Percentiles rank a stretch among this genome's conserved stretches.
phyloP scores from a whole-genome alignment of 2,113 vertebrate genomes.

The Plecotus auritus region DNA sequence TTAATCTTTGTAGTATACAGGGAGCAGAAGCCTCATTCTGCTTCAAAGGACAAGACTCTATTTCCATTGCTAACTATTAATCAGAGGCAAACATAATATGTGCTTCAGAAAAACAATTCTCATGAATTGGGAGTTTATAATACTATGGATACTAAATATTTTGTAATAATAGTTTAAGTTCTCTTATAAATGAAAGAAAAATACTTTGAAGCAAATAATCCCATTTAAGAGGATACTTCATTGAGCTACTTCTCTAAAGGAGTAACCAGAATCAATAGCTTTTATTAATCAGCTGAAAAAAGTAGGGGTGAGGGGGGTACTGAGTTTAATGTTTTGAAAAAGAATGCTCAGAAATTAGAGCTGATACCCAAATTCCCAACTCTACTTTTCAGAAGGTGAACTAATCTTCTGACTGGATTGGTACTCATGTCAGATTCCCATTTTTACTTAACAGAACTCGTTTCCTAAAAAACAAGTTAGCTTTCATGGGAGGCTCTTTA shows the following conservation, averaged over 20 bases:
- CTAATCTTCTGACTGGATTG: not conserved
- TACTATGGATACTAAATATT: not conserved
- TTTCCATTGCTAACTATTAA: not conserved
- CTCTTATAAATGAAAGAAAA: not conserved
- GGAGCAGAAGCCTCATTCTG: not conserved
- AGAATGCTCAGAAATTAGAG: not conserved
- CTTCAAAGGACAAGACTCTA: not conserved
- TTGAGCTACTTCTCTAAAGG: not conserved
- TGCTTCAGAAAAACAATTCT: not conserved
- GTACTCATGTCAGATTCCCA: not conserved
- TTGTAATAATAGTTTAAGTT: not conserved
- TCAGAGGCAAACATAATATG: not conserved
- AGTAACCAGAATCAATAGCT: not conserved
- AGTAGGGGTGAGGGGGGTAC: not conserved
- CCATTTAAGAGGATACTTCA: not conserved
- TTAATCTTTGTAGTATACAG: not conserved
- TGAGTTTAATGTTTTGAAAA: not conserved
- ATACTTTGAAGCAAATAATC: not conserved
- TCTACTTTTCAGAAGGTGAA: not conserved
- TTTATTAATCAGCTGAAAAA: not conserved
- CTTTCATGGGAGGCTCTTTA: not conserved
- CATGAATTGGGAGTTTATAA: not conserved
- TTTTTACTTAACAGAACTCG: not conserved
- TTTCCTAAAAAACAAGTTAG: not conserved
- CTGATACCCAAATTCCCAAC: not conserved